Conservation (phyloP, 2,888 invertebrate genomes). For the Caradrina kadenii region DNA sequence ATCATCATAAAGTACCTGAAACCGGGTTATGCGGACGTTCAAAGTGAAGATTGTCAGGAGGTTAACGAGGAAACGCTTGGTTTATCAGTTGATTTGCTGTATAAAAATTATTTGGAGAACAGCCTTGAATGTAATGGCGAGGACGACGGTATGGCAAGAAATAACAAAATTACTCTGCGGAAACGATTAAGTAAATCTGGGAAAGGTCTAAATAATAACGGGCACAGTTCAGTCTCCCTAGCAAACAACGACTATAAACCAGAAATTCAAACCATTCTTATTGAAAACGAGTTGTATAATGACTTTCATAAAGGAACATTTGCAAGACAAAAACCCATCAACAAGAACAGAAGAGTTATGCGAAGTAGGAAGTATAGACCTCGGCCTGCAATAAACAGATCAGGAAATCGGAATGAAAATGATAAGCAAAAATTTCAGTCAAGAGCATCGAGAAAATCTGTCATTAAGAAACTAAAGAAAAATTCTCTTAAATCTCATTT, state of each 20-base stretch:
- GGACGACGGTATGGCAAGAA: slow-evolving; percentile 14
- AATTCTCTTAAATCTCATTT: slow-evolving; percentile 15
- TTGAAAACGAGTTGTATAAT: slow-evolving; percentile 28
- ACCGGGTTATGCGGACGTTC: slow-evolving; percentile 36
- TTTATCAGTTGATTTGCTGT: slow-evolving; percentile 45
- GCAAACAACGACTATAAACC: slow-evolving; percentile 3
- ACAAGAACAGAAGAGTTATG: slow-evolving; percentile 17
- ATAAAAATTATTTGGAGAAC: slow-evolving; percentile 50
- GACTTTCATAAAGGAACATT: slow-evolving; percentile 22
- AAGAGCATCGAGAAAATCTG: slow-evolving; percentile 11
- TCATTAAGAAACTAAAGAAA: slow-evolving; percentile 39
- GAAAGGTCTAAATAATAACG: background rate
- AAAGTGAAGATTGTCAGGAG: slow-evolving; percentile 41
- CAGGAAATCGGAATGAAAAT: slow-evolving; percentile 5
- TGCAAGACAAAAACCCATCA: background rate
- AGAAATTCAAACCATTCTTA: slow-evolving; percentile 11
- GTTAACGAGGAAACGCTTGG: slow-evolving; percentile 46
- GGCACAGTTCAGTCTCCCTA: background rate
- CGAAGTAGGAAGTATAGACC: slow-evolving; percentile 3
- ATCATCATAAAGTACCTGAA: slow-evolving; percentile 40
- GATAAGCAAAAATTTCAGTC: background rate
- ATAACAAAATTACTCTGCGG: slow-evolving; percentile 2
- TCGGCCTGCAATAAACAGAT: background rate
- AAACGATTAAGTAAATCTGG: background rate
- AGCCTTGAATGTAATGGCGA: slow-evolving; percentile 45